Conservation (phyloP, 2,113 vertebrate genomes). For the Scytalopus superciliaris region DNA sequence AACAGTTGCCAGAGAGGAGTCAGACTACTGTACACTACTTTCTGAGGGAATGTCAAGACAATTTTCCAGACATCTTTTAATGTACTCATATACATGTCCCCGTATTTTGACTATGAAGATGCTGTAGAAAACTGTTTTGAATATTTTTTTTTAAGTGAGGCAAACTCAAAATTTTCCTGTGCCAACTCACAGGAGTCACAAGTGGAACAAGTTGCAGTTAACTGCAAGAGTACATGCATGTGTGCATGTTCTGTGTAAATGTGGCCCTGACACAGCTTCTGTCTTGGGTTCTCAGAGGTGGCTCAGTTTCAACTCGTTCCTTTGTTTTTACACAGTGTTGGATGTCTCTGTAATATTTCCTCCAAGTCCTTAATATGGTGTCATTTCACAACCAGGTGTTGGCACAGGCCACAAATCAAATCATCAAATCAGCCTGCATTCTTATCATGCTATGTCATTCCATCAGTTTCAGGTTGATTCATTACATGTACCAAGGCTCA, state of each 20-base stretch:
- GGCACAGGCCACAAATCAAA: neutral
- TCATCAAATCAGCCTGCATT: neutral
- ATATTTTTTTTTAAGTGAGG: too few species aligned
- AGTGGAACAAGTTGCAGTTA: too few species aligned
- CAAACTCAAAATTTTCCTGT: too few species aligned
- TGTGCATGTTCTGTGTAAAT: neutral
- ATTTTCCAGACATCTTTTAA: neutral
- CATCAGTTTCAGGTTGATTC: neutral
- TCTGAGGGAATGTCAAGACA: neutral
- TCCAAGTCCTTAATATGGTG: neutral
- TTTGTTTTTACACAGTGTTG: neutral
- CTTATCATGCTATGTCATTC: too few species aligned
- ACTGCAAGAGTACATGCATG: neutral
- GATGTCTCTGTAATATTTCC: neutral
- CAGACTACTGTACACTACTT: neutral
- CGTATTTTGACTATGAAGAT: neutral
- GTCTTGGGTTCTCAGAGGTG: neutral
- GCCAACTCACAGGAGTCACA: too few species aligned
- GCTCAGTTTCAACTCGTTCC: neutral
- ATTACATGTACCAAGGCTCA: neutral
- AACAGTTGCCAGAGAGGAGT: neutral
- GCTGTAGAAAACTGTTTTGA: neutral
- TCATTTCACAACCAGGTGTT: neutral
- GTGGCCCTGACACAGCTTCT: neutral
- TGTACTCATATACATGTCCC: neutral